A percentile compares a stretch with the other conserved stretches of the same genome.
These are phyloP conservation scores for Falco punctatus DNA, from an alignment of 2,113 vertebrate genomes.

Conservation along the genomic window DNA sequence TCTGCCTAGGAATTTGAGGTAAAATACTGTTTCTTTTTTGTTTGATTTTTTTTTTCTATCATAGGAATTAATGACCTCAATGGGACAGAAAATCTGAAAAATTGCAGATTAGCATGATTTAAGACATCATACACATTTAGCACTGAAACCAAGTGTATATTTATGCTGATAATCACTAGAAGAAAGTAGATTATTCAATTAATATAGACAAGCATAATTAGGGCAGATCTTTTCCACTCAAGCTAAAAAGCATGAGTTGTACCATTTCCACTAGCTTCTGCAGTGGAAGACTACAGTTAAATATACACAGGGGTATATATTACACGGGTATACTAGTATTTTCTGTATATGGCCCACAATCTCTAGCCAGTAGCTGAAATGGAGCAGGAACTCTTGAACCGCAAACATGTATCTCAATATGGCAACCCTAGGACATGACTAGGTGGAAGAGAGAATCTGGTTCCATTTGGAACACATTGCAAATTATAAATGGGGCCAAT, in stretches of 20 bases:
- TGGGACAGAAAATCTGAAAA: neutral
- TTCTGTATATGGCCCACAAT: neutral
- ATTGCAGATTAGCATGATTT: neutral
- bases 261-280: neutral
- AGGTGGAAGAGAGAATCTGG: neutral
- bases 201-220: neutral
- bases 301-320: neutral
- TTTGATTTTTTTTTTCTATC: neutral
- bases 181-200: neutral
- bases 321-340: neutral
- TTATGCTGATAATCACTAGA: neutral
- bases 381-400: neutral
- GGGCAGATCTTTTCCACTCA: neutral
- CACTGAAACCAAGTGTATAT: neutral
- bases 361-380: neutral
- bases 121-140: neutral
- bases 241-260: neutral
- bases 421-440: neutral
- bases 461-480: neutral
- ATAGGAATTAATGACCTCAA: neutral
- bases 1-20: neutral
- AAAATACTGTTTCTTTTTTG: neutral
- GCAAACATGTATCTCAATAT: neutral
- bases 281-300: neutral
- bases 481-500: conserved; percentile 31